Evolutionary conservation across 2,888 invertebrate genomes (phyloP), one percentile per base, ranked within the genome.

Genomic region (Melipona bicolor): DNA sequence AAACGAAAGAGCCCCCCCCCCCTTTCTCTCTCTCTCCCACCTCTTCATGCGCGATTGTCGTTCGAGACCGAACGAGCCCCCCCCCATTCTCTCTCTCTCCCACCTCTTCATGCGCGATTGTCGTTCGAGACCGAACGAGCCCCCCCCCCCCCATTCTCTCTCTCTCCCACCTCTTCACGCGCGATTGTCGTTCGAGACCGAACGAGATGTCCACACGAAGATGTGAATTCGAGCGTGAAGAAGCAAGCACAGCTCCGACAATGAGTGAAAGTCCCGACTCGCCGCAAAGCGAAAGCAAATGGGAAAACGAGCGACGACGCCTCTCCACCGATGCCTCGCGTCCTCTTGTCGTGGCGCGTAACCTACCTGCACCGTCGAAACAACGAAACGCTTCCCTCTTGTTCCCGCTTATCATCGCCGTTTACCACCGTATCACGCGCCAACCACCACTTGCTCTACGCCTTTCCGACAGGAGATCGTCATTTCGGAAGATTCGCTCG

Each of bases 141-240:
- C 32, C 32, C 32, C 36, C 36, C 6, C 36, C 6, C 36, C 6
- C 5, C n/a, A n/a, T 1, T 5, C 36, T 24, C 32, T 32, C 32
- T 32, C 32, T 1, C 24, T 24, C 32, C 5, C 36, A n/a, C 24
- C 36, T 24, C 54, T 52, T 56, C 36, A 9, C 15, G 19, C 17
- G 19, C 52, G 17, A 52, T n/a, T 21, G 6, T 27, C 27, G 27
- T 27, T 27, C 27, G 27, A 27, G 27, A 65, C 64, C 75, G 59
- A 65, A 76, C 36, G 72, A 71, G 81, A 74, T 78, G 85, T 85
- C 83, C 83, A 75, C 72, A 21, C 64, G 9, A 43, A 43, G 11
- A 43, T 9, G 76, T 62, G 85, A 87, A 88, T 87, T 87, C 83
- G 85, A 83, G 88, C 88, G 86, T 88, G 84, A 88, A 86, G 73